Evolutionary conservation across 2,888 invertebrate species (phyloP), one percentile per base, ranked within the genome.

Genomic region (Napeogenes inachia): DNA sequence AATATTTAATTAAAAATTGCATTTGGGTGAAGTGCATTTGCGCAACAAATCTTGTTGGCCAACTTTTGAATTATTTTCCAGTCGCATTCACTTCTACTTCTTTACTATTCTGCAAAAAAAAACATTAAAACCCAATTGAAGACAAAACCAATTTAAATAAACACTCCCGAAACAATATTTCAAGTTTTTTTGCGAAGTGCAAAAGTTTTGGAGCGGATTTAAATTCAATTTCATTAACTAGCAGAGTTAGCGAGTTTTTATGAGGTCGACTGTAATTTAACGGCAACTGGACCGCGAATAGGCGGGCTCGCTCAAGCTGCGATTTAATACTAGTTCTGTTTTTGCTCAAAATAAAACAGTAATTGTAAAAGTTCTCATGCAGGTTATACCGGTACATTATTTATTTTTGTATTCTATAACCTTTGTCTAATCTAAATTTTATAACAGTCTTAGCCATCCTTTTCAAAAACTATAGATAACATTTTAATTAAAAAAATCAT

Each of bases 151-250:
- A 66, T 66, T 64, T 62, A 60, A 66, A 66, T 64, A 54, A 59
- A 62, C 62, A 60, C 64, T 64, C 45, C 57, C 42, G 32, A 56
- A 66, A 64, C 62, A 62, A 64, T 66, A 66, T 62, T 45, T 64
- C 60, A 64, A 66, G 62, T 59, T 59, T 66, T 66, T 66, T 66
- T 66, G 61, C 13, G 6, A 32, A 53, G 62, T 58, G 60, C 50
- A 42, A 53, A 65, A 68, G 57, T 60, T 66, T 63, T 56, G 66
- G 46, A 58, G 64, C 64, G 68, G 69, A 75, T 78, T 79, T 75
- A 71, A 77, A 77, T 79, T 78, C 73, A 77, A 80, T 78, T 77
- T 75, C 68, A 71, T 70, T 73, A 76, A 75, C 76, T 76, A 75
- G 72, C 63, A 54, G 62, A 76, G 74, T 71, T 73, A 54, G 57